These are phyloP conservation scores for Panthera uncia DNA, from an alignment of 2,113 vertebrate genomes.

Conservation along the genomic window DNA sequence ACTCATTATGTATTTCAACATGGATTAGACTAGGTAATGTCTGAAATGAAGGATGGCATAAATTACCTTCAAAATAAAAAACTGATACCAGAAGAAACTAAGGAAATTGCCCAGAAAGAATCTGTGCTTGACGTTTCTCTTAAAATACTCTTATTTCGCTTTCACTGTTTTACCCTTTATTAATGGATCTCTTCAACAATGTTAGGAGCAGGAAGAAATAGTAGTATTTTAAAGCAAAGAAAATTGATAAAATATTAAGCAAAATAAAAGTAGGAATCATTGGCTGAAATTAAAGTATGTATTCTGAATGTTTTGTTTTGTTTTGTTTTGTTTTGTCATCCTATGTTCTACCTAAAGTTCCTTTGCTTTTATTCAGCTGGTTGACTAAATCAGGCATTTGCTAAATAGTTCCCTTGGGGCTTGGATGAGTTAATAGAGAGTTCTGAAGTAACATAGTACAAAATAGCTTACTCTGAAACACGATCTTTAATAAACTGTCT, in stretches of 20 bases:
- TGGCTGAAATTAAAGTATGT: background rate
- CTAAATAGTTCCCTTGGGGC: background rate
- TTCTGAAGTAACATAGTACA: background rate
- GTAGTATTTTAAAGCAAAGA: background rate
- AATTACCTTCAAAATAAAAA: background rate
- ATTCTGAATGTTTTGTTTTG: background rate
- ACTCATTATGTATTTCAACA: background rate
- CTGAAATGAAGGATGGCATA: background rate
- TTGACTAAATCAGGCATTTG: constrained; percentile 29
- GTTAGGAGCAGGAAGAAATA: background rate
- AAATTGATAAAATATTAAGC: constrained; percentile 27
- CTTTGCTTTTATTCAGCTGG: background rate
- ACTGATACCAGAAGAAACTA: background rate
- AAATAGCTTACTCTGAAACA: constrained; percentile 31
- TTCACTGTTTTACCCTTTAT: background rate
- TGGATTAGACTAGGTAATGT: background rate
- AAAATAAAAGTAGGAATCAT: background rate
- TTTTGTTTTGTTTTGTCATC: background rate
- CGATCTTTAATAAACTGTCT: background rate
- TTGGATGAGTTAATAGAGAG: constrained; percentile 20
- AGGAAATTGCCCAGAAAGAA: background rate
- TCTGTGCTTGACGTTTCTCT: background rate
- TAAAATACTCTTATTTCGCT: background rate
- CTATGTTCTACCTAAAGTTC: background rate
- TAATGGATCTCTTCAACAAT: background rate